Evolutionary conservation across 1,140 invertebrate genomes (phyloP).

Genomic region (Euura saliciscinereae): DNA sequence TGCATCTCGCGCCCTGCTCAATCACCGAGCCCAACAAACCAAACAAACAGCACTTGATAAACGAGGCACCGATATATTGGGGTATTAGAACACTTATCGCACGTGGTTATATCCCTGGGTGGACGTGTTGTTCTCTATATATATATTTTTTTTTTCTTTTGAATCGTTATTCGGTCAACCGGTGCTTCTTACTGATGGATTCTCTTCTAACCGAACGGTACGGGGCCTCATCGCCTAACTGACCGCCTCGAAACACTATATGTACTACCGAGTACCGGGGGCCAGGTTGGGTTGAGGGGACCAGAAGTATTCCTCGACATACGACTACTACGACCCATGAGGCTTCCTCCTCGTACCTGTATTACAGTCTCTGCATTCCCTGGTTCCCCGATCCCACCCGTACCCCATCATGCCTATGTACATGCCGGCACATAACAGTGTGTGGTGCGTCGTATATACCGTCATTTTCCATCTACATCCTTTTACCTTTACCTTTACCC

Average conservation of each 20-base stretch:
- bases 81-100: background rate
- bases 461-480: no score
- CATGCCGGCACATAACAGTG: no score
- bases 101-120: constrained; percentile 4
- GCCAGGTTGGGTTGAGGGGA: background rate
- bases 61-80: background rate
- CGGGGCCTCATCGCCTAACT: constrained; percentile 47
- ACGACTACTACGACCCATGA: background rate
- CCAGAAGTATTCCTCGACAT: background rate
- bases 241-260: constrained; percentile 26
- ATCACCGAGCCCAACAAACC: no score
- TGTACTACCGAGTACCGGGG: background rate
- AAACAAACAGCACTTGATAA: background rate
- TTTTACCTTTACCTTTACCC: no score
- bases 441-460: no score
- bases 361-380: background rate
- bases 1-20: constrained; percentile 7
- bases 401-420: no score
- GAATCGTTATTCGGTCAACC: background rate
- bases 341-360: background rate
- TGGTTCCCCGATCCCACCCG: background rate
- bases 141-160: no score
- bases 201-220: constrained; percentile 34
- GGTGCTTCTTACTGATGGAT: background rate
- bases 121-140: background rate